These are phyloP conservation scores for Tetragonisca angustula DNA, from an alignment of 2,888 invertebrate genomes.

Conservation along the genomic window DNA sequence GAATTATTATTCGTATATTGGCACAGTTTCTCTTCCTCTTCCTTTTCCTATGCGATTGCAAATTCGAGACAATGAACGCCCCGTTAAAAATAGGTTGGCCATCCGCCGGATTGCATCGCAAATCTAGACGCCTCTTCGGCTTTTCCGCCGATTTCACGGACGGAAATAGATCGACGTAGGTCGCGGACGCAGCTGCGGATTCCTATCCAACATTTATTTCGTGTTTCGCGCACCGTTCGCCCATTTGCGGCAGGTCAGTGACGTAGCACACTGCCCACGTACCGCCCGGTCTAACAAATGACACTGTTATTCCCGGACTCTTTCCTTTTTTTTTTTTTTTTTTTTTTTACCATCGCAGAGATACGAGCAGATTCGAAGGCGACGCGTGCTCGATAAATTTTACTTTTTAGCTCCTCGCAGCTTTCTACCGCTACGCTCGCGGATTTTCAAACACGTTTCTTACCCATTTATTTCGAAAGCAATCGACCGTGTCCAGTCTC, in stretches of 20 bases:
- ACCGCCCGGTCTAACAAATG: slow-evolving; percentile 48
- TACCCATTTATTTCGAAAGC: background rate
- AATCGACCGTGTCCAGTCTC: no score
- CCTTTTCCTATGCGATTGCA: background rate
- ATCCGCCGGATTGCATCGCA: slow-evolving; percentile 30
- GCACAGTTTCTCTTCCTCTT: background rate
- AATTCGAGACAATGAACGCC: background rate
- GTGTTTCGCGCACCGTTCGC: slow-evolving; percentile 58
- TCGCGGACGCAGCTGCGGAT: slow-evolving; percentile 63
- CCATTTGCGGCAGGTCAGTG: slow-evolving; percentile 71
- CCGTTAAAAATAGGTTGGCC: slow-evolving; percentile 39
- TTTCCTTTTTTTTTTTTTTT: background rate
- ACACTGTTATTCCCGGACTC: slow-evolving; percentile 22
- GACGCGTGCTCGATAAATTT: slow-evolving; percentile 30
- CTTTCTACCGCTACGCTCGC: slow-evolving; percentile 14
- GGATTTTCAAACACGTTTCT: slow-evolving; percentile 48
- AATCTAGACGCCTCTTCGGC: slow-evolving; percentile 30
- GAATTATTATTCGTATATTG: background rate
- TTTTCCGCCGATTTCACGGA: slow-evolving; percentile 39
- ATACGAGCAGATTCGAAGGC: slow-evolving; percentile 9
- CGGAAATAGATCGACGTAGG: slow-evolving; percentile 70
- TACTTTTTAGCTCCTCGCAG: slow-evolving; percentile 26
- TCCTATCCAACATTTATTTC: slow-evolving; percentile 68
- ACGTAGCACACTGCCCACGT: slow-evolving; percentile 64
- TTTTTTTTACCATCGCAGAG: background rate